phyloP scores from a whole-genome alignment of 2,888 invertebrate species.

The Andrena bicolor region DNA sequence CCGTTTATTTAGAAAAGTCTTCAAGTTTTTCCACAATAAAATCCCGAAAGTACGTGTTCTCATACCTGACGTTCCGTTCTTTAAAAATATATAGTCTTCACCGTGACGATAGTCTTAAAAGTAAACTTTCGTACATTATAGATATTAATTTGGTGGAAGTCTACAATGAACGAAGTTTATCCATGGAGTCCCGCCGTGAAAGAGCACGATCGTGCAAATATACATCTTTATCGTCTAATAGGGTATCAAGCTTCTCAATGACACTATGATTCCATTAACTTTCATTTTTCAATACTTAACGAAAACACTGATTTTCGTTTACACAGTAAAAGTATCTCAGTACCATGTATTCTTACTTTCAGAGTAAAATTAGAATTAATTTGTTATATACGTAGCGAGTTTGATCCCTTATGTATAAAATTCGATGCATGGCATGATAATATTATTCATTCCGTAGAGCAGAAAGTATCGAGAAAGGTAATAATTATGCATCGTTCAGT shows the following conservation, averaged over 20 bases:
- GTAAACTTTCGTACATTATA: slow-evolving; percentile 52
- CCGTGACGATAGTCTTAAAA: background rate
- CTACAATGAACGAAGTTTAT: slow-evolving; percentile 93
- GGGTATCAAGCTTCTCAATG: slow-evolving; percentile 86
- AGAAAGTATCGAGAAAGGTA: slow-evolving; percentile 90
- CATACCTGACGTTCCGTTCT: too few relatives aligned
- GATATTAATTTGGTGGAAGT: slow-evolving; percentile 93
- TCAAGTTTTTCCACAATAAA: too few relatives aligned
- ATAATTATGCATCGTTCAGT: slow-evolving; percentile 67
- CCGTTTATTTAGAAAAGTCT: too few relatives aligned
- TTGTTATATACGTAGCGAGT: slow-evolving; percentile 94
- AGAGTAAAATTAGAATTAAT: slow-evolving; percentile 91
- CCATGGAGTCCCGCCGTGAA: slow-evolving; percentile 96
- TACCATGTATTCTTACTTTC: slow-evolving; percentile 75
- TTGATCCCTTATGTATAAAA: slow-evolving; percentile 93
- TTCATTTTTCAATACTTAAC: slow-evolving; percentile 3
- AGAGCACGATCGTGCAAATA: slow-evolving; percentile 95
- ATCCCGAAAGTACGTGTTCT: too few relatives aligned
- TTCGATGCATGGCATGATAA: slow-evolving; percentile 91
- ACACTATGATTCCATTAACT: slow-evolving; percentile 13
- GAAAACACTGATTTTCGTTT: slow-evolving; percentile 1
- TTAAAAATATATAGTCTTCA: background rate
- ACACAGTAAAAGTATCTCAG: background rate
- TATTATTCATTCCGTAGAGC: slow-evolving; percentile 92
- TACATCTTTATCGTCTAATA: slow-evolving; percentile 92